These are phyloP conservation scores for Theropithecus gelada DNA, from an alignment of 2,113 vertebrate species.

Conservation along the genomic window DNA sequence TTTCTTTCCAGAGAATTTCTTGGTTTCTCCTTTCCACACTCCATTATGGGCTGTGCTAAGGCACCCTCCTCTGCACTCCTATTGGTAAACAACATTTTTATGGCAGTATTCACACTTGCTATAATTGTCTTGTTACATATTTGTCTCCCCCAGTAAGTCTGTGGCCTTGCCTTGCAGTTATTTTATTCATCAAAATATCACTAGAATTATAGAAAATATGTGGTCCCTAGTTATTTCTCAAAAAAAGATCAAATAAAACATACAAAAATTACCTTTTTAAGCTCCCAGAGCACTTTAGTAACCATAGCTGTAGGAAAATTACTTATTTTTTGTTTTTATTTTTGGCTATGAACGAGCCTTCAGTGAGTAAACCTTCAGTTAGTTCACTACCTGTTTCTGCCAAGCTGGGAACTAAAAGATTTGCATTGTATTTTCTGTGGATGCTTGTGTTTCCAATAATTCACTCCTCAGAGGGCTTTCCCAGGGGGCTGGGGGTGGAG, in stretches of 20 bases:
- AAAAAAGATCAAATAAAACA: not conserved
- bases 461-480: not conserved
- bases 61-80: not conserved
- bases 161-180: not conserved
- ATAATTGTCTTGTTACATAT: not conserved
- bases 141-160: not conserved
- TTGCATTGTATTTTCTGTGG: not conserved
- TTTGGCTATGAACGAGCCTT: not conserved
- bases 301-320: not conserved
- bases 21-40: not conserved
- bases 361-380: not conserved
- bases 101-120: not conserved
- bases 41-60: not conserved
- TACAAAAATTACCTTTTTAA: not conserved
- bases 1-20: too few relatives aligned
- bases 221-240: not conserved
- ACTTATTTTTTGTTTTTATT: slow-evolving; percentile 6
- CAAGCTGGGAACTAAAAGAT: slow-evolving; percentile 14
- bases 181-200: not conserved
- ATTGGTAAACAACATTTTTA: not conserved
- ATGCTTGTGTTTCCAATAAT: slow-evolving; percentile 21
- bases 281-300: not conserved
- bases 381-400: slow-evolving; percentile 7
- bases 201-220: not conserved
- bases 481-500: not conserved